Evolutionary conservation across 2,888 invertebrate genomes (phyloP).

Genomic region (Synanthedon tipuliformis): DNA sequence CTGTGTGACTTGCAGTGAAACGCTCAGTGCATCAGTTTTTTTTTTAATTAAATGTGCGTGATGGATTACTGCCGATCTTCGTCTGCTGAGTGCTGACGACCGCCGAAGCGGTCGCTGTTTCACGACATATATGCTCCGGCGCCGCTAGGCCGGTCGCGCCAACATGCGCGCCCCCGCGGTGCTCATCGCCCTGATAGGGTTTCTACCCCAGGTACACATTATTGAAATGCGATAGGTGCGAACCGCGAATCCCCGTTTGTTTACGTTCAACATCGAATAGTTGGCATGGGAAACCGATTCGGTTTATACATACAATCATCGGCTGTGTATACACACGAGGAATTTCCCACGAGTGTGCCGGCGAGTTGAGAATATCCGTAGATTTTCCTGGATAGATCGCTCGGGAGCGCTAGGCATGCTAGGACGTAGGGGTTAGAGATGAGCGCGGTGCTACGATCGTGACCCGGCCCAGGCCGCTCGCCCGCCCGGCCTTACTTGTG

Average conservation of each 20-base stretch:
- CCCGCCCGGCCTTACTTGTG: constrained; percentile 42
- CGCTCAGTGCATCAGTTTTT: constrained; percentile 46
- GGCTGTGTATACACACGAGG: constrained; percentile 29
- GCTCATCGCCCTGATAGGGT: constrained; percentile 68
- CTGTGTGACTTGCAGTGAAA: constrained; percentile 66
- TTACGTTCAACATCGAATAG: constrained; percentile 24
- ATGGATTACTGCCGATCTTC: constrained; percentile 63
- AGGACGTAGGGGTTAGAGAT: constrained; percentile 8
- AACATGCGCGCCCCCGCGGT: constrained; percentile 68
- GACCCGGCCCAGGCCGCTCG: constrained; percentile 49
- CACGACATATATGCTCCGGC: constrained; percentile 61
- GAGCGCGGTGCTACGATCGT: constrained; percentile 30
- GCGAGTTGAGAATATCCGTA: constrained; percentile 23
- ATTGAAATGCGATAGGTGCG: constrained; percentile 24
- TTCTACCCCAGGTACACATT: constrained; percentile 66
- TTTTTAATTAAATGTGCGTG: constrained; percentile 39
- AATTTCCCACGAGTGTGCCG: constrained; percentile 59
- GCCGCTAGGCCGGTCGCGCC: constrained; percentile 65
- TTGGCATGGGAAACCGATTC: neutral
- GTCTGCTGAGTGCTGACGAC: constrained; percentile 52
- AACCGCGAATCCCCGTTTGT: constrained; percentile 54
- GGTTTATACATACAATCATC: constrained; percentile 4
- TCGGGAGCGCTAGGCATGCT: constrained; percentile 45
- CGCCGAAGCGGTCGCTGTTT: constrained; percentile 17
- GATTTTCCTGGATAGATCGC: constrained; percentile 61